These are phyloP conservation scores for Nematostella vectensis DNA, from an alignment of 92 coral and sea anemone genomes.

Conservation along the genomic window DNA sequence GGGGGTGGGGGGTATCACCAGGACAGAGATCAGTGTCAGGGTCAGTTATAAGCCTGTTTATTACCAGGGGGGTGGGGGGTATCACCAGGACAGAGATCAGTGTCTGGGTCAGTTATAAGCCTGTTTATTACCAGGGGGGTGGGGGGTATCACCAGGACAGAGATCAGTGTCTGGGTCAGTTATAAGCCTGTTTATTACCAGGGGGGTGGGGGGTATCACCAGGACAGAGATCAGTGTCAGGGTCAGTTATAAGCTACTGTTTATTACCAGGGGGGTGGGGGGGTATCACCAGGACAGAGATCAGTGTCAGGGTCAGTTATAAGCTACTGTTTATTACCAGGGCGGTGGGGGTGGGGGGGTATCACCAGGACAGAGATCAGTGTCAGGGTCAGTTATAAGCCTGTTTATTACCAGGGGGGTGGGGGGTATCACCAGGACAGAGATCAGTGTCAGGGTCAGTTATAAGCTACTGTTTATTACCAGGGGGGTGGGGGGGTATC, in stretches of 20 bases:
- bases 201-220: conserved; percentile 87
- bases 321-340: not conserved
- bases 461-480: not conserved
- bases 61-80: conserved; percentile 67
- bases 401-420: conserved; percentile 19
- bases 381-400: conserved; percentile 54
- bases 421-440: conserved; percentile 87
- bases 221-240: conserved; percentile 85
- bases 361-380: conserved; percentile 88
- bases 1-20: conserved; percentile 87
- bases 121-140: conserved; percentile 19
- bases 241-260: conserved; percentile 30
- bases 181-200: not conserved
- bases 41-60: conserved; percentile 20
- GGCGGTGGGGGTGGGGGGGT: too few relatives aligned
- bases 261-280: conserved; percentile 15
- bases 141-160: conserved; percentile 87
- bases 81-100: conserved; percentile 88
- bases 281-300: conserved; percentile 90
- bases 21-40: conserved; percentile 89
- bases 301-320: conserved; percentile 71
- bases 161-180: conserved; percentile 82
- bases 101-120: conserved; percentile 54
- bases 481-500: conserved; percentile 83
- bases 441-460: conserved; percentile 83